Conservation (phyloP, 2,888 invertebrate species). For the Phanerotoma sp. region DNA sequence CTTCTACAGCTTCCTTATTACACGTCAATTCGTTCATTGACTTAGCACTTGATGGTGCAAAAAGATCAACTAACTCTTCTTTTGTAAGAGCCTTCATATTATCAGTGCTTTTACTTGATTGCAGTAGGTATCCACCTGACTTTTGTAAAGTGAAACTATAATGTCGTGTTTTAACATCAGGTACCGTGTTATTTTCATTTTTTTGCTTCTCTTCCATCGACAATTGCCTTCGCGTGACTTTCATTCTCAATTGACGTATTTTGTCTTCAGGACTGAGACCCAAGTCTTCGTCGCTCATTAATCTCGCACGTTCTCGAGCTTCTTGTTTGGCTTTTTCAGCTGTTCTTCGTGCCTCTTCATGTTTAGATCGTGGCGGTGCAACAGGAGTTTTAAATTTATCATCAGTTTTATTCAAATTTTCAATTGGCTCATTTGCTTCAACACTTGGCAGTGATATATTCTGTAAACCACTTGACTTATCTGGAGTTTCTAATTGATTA, state of each 20-base stretch:
- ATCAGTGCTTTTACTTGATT: constrained; percentile 54
- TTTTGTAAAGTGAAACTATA: constrained; percentile 42
- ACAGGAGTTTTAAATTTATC: constrained; percentile 60
- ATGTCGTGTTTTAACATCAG: constrained; percentile 35
- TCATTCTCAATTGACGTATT: constrained; percentile 61
- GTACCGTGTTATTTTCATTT: constrained; percentile 34
- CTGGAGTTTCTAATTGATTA: constrained; percentile 8
- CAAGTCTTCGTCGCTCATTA: constrained; percentile 73
- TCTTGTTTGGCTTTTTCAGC: constrained; percentile 65
- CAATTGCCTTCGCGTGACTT: constrained; percentile 50
- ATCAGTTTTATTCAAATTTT: constrained; percentile 36
- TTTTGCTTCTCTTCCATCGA: constrained; percentile 46
- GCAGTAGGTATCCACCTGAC: constrained; percentile 41
- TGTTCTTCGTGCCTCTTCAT: constrained; percentile 59
- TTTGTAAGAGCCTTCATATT: constrained; percentile 48
- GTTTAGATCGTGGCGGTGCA: constrained; percentile 59
- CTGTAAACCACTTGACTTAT: constrained; percentile 14
- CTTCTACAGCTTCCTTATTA: constrained; percentile 10
- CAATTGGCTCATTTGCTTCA: not conserved
- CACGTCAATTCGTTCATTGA: constrained; percentile 49
- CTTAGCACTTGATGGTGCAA: constrained; percentile 43
- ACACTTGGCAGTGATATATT: constrained; percentile 7
- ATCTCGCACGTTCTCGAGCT: constrained; percentile 66
- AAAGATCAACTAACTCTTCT: constrained; percentile 39
- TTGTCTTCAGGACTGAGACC: constrained; percentile 72